Evolutionary conservation across 2,888 invertebrate species (phyloP), one percentile per base, ranked within the genome.

Genomic region (Pedicia rivosa): DNA sequence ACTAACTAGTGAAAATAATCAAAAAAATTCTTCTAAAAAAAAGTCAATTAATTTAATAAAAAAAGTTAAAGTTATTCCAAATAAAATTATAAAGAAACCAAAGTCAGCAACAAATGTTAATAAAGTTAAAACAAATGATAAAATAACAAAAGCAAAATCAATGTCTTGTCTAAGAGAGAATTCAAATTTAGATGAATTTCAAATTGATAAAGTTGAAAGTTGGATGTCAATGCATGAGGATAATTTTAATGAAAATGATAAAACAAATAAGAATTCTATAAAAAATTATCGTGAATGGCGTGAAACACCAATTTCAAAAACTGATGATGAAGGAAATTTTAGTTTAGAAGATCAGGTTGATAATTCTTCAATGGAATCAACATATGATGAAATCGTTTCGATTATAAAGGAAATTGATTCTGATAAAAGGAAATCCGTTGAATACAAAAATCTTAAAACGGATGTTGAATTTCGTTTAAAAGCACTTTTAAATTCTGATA

Each of bases 401-500:
- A 58, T 62, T 3, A 59, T 62, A 6, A 61, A 59, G 36, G 60
- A 62, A 42, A 62, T 62, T 14, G 62, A 62, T 34, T 59, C 59
- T 40, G 59, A 60, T 30, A 59, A 59, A 22, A 57, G 13, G 3
- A 12, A 26, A 26, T n/a, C 24, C 8, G 8, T 5, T 24, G 24
- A 8, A 24, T 7, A 24, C 10, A 10, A n/a, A 14, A 2, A 17
- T 13, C 6, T 8, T 20, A 5, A 17, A 7, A 12, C 19, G 6
- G 2, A 10, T 6, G 32, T 36, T 17, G 36, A 39, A 27, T 36
- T 40, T 25, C 36, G 38, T 19, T 34, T 41, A n/a, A 36, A 38
- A 15, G 36, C 35, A 4, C 25, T 35, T 35, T 25, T 35, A 26
- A 35, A 32, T 17, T 9, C 19, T 8, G 32, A 32, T 13, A 12